Base-by-base conservation (phyloP, 2,888 invertebrate genomes). In the Ctenicera cuprea region DNA sequence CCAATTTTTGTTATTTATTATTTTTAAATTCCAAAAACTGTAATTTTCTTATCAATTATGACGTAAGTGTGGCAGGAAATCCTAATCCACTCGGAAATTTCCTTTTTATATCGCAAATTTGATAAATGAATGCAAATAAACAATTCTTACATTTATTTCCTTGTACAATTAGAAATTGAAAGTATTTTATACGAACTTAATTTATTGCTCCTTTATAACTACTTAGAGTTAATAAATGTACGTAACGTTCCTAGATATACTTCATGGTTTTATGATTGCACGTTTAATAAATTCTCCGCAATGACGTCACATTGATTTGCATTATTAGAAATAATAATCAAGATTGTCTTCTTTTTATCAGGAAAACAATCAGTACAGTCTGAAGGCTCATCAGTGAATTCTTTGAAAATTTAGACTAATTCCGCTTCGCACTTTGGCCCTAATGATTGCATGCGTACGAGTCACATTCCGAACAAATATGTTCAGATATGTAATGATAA, bases 261-360 rank as follows among this genome's bases (percentile, higher is more conserved):
- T 54, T 54, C 54, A 54, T 54, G 54, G 54, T 54, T 54, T 54
- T 54, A 54, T 54, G 54, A 54, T 54, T 26, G n/a, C 30, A 20
- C 12, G 54, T 50, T 33, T 54, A 54, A 54, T 54, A 54, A 54
- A 54, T 54, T 54, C 54, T 54, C 54, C 3, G 26, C 4, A 26
- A n/a, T 54, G 54, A 54, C 54, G 30, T 54, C 30, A 54, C 54
- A 33, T 54, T 33, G 54, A 33, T 54, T 54, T 54, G 54, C 26
- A 33, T 54, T 54, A 54, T 54, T 30, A 22, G 7, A n/a, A 22
- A 4, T 11, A 20, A 33, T 5, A 33, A 33, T 33, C 33, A 33
- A 33, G 33, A 33, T 8, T 33, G 33, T 5, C 33, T 33, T 5
- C 5, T 45, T 45, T 45, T 45, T 45, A 45, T 16, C 5, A 18